A percentile compares a stretch with the other conserved stretches of the same genome.
Conservation (phyloP, 2,113 vertebrate genomes). For the Picathartes gymnocephalus region DNA sequence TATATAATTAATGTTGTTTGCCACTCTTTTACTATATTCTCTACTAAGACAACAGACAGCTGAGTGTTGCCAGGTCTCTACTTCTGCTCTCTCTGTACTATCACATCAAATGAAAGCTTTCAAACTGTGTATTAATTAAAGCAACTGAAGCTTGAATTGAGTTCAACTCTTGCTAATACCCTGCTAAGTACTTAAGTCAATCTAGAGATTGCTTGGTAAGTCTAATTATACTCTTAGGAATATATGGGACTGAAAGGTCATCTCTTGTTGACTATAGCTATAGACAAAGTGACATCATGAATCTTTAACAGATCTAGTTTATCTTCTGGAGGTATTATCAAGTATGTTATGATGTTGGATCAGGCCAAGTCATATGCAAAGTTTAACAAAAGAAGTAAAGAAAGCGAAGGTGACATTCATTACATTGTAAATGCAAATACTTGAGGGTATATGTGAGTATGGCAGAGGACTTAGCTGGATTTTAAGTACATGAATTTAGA, state of each 20-base stretch:
- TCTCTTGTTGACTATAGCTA: background rate
- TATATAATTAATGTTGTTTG: background rate
- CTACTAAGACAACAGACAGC: background rate
- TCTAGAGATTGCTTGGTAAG: background rate
- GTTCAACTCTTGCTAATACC: background rate
- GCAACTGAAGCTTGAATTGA: slow-evolving; percentile 16
- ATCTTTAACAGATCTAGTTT: background rate
- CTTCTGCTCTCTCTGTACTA: background rate
- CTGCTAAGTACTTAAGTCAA: slow-evolving; percentile 6
- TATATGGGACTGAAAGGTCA: background rate
- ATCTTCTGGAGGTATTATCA: background rate
- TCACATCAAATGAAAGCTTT: background rate
- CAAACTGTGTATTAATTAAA: slow-evolving; percentile 10
- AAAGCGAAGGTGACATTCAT: background rate
- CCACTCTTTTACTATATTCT: background rate
- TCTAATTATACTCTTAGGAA: background rate
- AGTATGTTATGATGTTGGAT: background rate
- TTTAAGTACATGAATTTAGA: background rate
- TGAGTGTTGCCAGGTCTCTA: background rate
- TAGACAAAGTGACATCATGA: background rate
- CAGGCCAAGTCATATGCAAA: background rate
- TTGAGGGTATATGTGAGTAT: background rate
- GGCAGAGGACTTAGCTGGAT: background rate
- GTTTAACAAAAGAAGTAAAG: background rate
- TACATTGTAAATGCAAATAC: background rate